Base-by-base conservation (phyloP, 1,140 invertebrate genomes). In the Littorina saxatilis region DNA sequence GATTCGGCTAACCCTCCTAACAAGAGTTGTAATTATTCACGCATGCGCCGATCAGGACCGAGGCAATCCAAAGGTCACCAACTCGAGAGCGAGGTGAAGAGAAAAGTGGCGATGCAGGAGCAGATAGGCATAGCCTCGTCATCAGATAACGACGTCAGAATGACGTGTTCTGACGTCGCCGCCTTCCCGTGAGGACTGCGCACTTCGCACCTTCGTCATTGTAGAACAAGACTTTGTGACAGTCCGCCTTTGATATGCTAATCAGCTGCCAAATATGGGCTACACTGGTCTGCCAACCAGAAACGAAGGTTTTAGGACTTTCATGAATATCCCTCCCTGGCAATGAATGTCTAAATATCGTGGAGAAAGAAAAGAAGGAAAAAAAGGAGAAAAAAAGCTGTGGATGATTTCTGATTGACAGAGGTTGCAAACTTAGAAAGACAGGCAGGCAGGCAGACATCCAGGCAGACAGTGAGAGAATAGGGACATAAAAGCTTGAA, bases 1-100 rank as follows among this genome's bases (percentile, higher is more conserved):
- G 5, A 1, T 32, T 27, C 35, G 2, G 29, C 35, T 13, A 29
- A 23, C 27, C 29, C 27, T 23, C 66, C 66, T 20, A 68, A 68
- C 66, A 68, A 68, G 66, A 68, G 66, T 35, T 0, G 35, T 39
- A 68, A 68, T 68, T 68, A 68, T 68, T 68, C 66, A 68, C 66
- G 66, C 66, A 68, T 68, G 66, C 66, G 66, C 66, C 66, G 66
- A 68, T 68, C 66, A 35, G 20, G 17, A 39, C 66, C 66, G 66
- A 23, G 17, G 13, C 66, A 39, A 68, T 68, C 39, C 35, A 39
- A 39, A 68, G 66, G 66, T 68, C 66, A 68, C 13, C 66, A 13
- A 39, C 66, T 23, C 66, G 66, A 68, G 66, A 68, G 66, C 66
- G 23, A 68, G 61, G 66, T 68, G 35, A 68, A 68, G 35, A 40